Base-by-base conservation (phyloP, 2,888 invertebrate species). In the Pycnomerus fuliginosus region DNA sequence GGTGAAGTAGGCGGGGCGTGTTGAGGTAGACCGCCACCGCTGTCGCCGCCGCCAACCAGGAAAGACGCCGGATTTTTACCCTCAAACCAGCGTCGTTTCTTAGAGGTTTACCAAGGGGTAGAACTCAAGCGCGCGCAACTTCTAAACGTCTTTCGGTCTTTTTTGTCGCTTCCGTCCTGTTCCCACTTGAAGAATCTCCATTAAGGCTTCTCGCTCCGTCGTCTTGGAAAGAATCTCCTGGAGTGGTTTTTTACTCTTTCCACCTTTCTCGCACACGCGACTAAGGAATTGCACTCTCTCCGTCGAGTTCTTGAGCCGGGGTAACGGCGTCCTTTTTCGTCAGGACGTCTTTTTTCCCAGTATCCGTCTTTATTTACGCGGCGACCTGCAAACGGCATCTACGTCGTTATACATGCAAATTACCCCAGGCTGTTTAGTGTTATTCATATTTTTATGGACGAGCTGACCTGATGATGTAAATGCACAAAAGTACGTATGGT, bases 31-130 rank as follows among this genome's bases (percentile, higher is more conserved):
- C 73, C 73, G 72, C 71, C 71, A 70, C 71, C 71, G 69, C 71
- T 60, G 67, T 60, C 69, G 70, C 67, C 68, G 72, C 72, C 72
- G 66, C 73, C 73, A 72, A 73, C 72, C 72, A 72, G 72, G 72
- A 73, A 72, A 73, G 73, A 73, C 73, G 72, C 69, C 69, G 71
- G 72, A 72, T 73, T 73, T 73, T 73, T 73, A 70, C 70, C 73
- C 74, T 70, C 72, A 72, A 70, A 72, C 73, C 73, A 70, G 69
- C 71, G 70, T 71, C 71, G 71, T 72, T 73, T 72, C 73, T 71
- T 73, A 72, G 72, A 73, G 73, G 73, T 73, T 73, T 72, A 73
- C 74, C 73, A 68, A 65, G 63, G 65, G 65, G 58, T 58, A 61
- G 60, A 61, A 64, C 67, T 67, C 69, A 65, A 62, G 70, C 68